A percentile compares a stretch with the other conserved stretches of the same genome.
phyloP scores from a whole-genome alignment of 1,140 invertebrate species.

The Adelges cooleyi region DNA sequence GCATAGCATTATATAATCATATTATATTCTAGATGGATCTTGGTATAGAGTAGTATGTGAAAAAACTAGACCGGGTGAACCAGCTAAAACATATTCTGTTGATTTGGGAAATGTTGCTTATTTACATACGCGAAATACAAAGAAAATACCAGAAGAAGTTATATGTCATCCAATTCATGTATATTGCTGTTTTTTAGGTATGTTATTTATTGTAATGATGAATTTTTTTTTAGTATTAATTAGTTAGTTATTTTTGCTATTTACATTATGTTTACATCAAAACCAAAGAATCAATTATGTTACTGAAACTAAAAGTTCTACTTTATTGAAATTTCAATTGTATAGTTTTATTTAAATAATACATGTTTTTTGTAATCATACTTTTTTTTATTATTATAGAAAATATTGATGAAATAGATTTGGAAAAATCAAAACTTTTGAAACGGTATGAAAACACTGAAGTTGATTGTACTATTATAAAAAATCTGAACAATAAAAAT shows the following conservation, averaged over 20 bases:
- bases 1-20: no score
- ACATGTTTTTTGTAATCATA: no score
- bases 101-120: background rate
- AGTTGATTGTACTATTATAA: background rate
- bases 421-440: background rate
- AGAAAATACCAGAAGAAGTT: background rate
- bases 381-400: no score
- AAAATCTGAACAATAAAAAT: background rate
- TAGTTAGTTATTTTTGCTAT: no score
- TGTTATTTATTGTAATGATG: no score
- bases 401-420: background rate
- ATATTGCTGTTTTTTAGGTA: background rate
- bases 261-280: no score
- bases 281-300: no score
- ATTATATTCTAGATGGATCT: background rate
- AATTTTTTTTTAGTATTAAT: no score
- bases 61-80: background rate
- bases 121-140: background rate
- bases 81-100: background rate
- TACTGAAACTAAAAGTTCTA: no score
- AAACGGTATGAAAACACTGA: slow-evolving; percentile 12
- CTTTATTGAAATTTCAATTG: background rate
- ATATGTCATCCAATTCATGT: slow-evolving; percentile 9
- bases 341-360: background rate
- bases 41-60: slow-evolving; percentile 10